Conservation (phyloP, 2,113 vertebrate genomes). For the Dicrurus megarhynchus region DNA sequence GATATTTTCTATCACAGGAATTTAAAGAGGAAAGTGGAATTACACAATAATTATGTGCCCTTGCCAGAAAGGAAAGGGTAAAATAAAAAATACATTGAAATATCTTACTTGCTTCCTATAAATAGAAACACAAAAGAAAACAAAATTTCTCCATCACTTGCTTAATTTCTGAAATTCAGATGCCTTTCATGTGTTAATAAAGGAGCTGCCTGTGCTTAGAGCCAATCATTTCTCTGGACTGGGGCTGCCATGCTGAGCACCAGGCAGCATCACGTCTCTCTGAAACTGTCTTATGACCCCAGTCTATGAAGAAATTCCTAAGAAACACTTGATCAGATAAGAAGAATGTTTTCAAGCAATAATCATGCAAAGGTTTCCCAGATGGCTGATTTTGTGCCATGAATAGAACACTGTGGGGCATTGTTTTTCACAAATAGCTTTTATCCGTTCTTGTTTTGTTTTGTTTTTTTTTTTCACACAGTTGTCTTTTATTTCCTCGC, state of each 20-base stretch:
- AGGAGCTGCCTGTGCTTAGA: not conserved
- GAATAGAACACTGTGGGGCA: constrained; percentile 21
- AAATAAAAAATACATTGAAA: not conserved
- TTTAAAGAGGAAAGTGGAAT: not conserved
- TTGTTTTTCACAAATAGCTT: not conserved
- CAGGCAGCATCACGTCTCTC: not conserved
- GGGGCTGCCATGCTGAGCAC: not conserved
- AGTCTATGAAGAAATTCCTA: not conserved
- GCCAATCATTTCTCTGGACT: not conserved
- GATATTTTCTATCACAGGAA: not conserved
- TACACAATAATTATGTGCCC: not conserved
- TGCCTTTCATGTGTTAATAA: not conserved
- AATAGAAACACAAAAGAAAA: not conserved
- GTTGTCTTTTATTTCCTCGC: constrained; percentile 38
- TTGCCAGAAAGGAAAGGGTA: not conserved
- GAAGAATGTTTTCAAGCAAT: constrained; percentile 22
- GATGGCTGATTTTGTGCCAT: constrained; percentile 33
- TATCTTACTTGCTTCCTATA: not conserved
- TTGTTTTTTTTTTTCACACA: not conserved
- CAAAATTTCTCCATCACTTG: not conserved
- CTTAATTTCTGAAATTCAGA: not conserved
- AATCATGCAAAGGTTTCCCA: constrained; percentile 36
- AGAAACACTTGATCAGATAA: constrained; percentile 53
- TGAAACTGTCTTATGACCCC: not conserved
- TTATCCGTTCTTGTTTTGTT: not conserved